Base-by-base conservation (phyloP, 37 sponge, comb jelly and placozoan species). In the Bolinopsis microptera region DNA sequence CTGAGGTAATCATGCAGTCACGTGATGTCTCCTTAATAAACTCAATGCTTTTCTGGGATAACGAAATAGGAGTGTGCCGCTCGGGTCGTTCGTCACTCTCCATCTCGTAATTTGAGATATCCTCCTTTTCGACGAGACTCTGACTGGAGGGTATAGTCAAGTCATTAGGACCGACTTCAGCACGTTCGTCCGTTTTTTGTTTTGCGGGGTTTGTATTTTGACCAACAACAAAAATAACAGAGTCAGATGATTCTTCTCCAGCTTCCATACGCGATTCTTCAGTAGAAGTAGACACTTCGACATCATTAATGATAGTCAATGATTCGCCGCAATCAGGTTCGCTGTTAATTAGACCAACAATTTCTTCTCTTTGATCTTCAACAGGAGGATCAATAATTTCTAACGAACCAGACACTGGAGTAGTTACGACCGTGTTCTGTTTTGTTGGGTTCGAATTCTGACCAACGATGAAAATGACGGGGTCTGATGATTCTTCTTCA, bases 1-100 rank as follows among this genome's bases (percentile, higher is more conserved):
- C 80, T 35, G 80, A 77, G 1, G 80, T 77, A 34, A 77, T 77
- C 80, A 77, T 35, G 21, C 80, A 77, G 21, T 77, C 80, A 35
- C 22, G 18, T 1, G 37, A 32, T 3, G 35, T 13, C 33, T 77
- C 80, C 36, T 77, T 8, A 35, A 77, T 35, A 32, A 77, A 77
- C 35, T 77, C 80, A 1, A 77, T 1, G 13, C 33, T 32, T 32
- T 28, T 1, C 35, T 77, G 80, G 5, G 80, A 77, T 5, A 32
- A 77, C 9, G 80, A 32, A 16, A 32, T 9, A 16, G 37, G 80
- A 48, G 9, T 5, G 61, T 48, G 9, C 13, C 13, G 61, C 61
- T 48, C 9, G 61, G 61, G 13, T 48, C 13, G 9, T 48, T 48
- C 61, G 5, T 48, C 61, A 48, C 61, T 5, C 61, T 48, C 61